These are phyloP conservation scores for Crotalus horridus DNA, from an alignment of 2,113 vertebrate species.

Conservation along the genomic window DNA sequence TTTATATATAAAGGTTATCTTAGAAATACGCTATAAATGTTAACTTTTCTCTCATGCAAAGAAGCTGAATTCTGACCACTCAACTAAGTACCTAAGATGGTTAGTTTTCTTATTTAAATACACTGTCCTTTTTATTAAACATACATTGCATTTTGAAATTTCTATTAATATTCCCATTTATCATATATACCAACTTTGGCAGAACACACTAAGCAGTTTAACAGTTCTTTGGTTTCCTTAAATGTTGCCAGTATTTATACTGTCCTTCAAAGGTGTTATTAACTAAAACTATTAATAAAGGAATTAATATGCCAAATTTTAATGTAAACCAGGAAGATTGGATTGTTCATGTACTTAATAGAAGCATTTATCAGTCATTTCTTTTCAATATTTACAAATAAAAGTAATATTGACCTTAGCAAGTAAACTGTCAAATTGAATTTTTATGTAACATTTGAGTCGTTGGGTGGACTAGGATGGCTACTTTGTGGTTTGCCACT, in stretches of 20 bases:
- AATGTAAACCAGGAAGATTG: neutral
- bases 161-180: slow-evolving; percentile 1
- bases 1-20: neutral
- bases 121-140: neutral
- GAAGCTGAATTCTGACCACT: neutral
- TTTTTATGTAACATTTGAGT: neutral
- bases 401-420: neutral
- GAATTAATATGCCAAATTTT: neutral
- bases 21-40: neutral
- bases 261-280: neutral
- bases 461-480: neutral
- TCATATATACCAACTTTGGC: neutral
- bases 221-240: slow-evolving; percentile 5
- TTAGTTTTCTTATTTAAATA: neutral
- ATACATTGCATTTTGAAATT: neutral
- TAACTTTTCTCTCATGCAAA: neutral
- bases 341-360: neutral
- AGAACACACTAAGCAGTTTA: neutral
- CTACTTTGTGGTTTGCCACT: no score
- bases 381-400: neutral
- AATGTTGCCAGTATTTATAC: slow-evolving; percentile 1
- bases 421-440: neutral
- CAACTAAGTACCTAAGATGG: neutral
- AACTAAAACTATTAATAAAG: neutral
- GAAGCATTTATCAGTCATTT: neutral